Conservation (phyloP, 2,797 vertebrate genomes). For the Gouania willdenowi region DNA sequence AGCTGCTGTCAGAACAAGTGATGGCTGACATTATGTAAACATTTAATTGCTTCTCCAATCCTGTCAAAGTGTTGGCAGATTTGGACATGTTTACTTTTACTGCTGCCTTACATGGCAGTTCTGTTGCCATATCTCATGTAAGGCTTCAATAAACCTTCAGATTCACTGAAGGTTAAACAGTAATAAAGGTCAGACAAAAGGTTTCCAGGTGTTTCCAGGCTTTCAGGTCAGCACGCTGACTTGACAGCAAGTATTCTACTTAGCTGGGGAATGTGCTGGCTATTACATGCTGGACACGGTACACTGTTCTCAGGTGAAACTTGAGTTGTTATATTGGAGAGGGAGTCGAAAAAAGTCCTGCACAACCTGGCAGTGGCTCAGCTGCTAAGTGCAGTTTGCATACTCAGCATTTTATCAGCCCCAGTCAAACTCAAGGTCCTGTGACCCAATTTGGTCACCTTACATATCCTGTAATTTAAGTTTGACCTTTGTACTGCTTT, state of each 20-base stretch:
- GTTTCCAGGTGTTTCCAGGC: conserved; percentile 49
- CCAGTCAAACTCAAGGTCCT: not conserved
- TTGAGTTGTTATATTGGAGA: conserved; percentile 68
- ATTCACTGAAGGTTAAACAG: too few relatives aligned
- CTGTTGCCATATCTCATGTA: not conserved
- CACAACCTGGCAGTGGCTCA: conserved; percentile 50
- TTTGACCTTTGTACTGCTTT: too few relatives aligned
- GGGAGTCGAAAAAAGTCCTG: conserved; percentile 67
- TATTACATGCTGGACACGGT: conserved; percentile 63
- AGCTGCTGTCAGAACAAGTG: not conserved
- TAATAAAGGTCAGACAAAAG: conserved; percentile 27
- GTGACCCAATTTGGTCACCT: too few relatives aligned
- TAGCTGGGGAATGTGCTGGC: conserved; percentile 73
- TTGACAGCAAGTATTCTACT: conserved; percentile 69
- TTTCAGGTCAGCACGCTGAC: conserved; percentile 43
- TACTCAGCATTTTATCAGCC: conserved; percentile 10
- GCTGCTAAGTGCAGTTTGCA: conserved; percentile 30
- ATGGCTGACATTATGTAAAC: not conserved
- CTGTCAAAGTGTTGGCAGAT: not conserved
- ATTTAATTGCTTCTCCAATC: not conserved
- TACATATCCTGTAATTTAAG: too few relatives aligned
- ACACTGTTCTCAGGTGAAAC: conserved; percentile 66
- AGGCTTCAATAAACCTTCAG: not conserved
- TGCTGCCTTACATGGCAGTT: not conserved
- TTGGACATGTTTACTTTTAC: not conserved